Conservation (phyloP, 2,113 vertebrate genomes). For the Dicaeum eximium region DNA sequence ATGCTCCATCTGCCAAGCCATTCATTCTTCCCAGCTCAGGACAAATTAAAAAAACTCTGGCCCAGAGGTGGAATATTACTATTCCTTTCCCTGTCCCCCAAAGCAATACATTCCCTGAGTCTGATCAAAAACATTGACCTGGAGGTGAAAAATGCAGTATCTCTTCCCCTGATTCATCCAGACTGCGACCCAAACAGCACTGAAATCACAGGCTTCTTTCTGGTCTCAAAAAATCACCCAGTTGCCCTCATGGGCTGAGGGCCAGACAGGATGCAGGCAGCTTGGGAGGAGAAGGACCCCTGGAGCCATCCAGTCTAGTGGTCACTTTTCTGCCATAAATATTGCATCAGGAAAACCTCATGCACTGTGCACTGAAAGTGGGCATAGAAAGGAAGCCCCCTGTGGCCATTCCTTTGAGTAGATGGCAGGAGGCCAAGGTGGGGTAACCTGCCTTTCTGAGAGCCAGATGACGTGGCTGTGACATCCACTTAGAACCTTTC, state of each 20-base stretch:
- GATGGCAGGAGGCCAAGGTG: neutral
- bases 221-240: neutral
- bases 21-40: neutral
- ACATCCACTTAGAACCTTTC: neutral
- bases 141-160: neutral
- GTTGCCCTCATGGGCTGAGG: neutral
- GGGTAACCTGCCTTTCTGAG: neutral
- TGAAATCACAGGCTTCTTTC: neutral
- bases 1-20: slow-evolving; percentile 40
- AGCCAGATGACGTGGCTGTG: rapidly evolving
- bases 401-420: neutral
- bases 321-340: neutral
- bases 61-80: slow-evolving; percentile 11
- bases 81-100: slow-evolving; percentile 18
- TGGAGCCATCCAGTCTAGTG: neutral
- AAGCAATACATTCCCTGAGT: slow-evolving; percentile 5
- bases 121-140: slow-evolving; percentile 20
- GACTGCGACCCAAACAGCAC: neutral
- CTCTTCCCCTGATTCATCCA: neutral
- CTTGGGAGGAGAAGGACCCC: neutral
- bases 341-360: neutral
- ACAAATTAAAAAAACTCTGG: slow-evolving; percentile 42
- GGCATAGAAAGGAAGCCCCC: neutral
- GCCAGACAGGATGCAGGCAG: neutral
- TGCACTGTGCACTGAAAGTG: neutral